Evolutionary conservation across 30 jellyfish, hydroid and myxozoan genomes (phyloP).

Genomic region (Hydra vulgaris): DNA sequence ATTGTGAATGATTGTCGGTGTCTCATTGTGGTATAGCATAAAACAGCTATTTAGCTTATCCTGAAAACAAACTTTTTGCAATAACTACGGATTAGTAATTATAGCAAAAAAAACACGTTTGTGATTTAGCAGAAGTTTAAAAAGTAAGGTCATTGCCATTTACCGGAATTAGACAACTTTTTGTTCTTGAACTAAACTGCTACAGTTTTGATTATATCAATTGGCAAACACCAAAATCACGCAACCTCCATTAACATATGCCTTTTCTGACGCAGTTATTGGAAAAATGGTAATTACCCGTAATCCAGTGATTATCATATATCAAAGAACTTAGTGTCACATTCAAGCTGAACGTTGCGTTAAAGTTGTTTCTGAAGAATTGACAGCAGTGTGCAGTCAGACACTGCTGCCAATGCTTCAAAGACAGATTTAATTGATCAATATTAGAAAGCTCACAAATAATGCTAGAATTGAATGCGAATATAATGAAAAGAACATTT

Average conservation of each 20-base stretch:
- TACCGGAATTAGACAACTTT: neutral
- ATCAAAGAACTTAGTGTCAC: neutral
- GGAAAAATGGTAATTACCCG: neutral
- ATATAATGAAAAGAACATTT: too few species aligned
- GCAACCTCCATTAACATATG: neutral
- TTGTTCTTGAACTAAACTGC: neutral
- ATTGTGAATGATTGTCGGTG: too few species aligned
- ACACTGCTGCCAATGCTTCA: too few species aligned
- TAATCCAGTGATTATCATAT: neutral
- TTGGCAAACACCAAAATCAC: neutral
- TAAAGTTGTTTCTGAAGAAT: neutral
- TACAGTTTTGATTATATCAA: neutral
- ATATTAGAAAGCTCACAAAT: too few species aligned
- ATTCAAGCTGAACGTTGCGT: neutral
- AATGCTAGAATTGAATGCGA: too few species aligned
- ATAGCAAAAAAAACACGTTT: neutral
- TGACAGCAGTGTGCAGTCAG: neutral
- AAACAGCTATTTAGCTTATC: neutral
- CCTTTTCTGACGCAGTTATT: neutral
- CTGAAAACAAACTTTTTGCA: neutral
- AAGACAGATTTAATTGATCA: too few species aligned
- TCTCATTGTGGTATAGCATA: neutral
- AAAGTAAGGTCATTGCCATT: neutral
- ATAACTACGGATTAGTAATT: neutral
- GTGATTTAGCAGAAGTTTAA: neutral